Evolutionary conservation across 2,888 invertebrate species (phyloP), one percentile per base, ranked within the genome.

Genomic region (Pachydiplax longipennis): DNA sequence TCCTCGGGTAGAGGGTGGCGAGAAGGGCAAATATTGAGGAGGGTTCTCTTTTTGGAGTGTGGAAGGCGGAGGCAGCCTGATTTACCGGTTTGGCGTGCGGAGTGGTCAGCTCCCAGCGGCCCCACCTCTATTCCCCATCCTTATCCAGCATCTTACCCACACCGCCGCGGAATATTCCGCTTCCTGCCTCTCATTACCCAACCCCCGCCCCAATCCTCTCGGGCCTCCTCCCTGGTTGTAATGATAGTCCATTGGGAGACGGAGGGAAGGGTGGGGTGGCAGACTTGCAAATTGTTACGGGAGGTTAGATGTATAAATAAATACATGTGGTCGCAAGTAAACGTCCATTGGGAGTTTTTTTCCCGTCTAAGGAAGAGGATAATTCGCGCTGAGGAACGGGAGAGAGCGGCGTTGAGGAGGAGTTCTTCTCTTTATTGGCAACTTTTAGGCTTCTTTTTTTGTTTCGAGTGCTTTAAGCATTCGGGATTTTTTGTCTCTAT

Each of bases 81-180:
- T 87, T 87, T 87, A 87, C 87, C 87, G 87, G 87, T 87, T 87
- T 87, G 61, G 87, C 87, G 35, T 40, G 61, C 87, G 65, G 87
- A 87, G 87, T 87, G 87, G 61, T 87, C 87, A 61, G 87, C 65
- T 61, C 61, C 61, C 53, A 35, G 58, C 87, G 87, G 25, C 37
- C 82, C 58, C 58, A 53, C 44, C 48, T 25, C 53, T 15, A 15
- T 4, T 18, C 82, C n/a, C 48, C 25, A 12, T 2, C 53, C 53
- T 12, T 44, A 6, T n/a, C 3, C 40, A n/a, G 1, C 10, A 37
- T 81, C 81, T 81, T 44, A 44, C 48, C 44, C 81, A 22, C 53
- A 2, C 35, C n/a, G 5, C 83, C 15, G 53, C 31, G 31, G 18
- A 31, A 53, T 61, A 13, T 10, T 65, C n/a, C 65, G 61, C 61